A percentile compares a stretch with the other conserved stretches of the same genome.
These are phyloP conservation scores for Nerophis ophidion DNA, from an alignment of 2,113 vertebrate genomes.

Conservation along the genomic window DNA sequence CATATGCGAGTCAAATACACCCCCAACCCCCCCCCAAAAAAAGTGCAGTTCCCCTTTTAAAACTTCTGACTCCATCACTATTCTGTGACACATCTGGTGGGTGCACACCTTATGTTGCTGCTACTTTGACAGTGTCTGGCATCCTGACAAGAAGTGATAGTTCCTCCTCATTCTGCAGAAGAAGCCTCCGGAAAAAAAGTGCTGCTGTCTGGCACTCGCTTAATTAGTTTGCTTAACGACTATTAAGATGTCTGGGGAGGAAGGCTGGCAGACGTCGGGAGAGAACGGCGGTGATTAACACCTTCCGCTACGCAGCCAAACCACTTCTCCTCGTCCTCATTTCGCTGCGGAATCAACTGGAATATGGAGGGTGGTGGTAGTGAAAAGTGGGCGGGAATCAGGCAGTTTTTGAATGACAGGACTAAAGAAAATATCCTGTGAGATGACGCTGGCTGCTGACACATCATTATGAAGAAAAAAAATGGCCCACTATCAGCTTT, in stretches of 20 bases:
- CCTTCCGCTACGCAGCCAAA: conserved; percentile 19
- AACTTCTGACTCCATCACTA: too few species aligned
- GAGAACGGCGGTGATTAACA: conserved; percentile 57
- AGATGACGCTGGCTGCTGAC: too few species aligned
- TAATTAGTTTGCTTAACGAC: conserved; percentile 64
- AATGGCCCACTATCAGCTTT: too few species aligned
- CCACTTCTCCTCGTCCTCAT: conserved; percentile 3
- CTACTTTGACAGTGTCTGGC: too few species aligned
- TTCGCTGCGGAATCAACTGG: background rate
- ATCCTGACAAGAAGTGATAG: too few species aligned
- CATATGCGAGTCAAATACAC: background rate
- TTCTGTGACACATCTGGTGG: too few species aligned
- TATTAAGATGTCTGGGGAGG: conserved; percentile 35
- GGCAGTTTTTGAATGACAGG: conserved; percentile 2
- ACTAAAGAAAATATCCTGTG: background rate
- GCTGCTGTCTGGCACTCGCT: conserved; percentile 39
- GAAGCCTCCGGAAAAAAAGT: conserved; percentile 38
- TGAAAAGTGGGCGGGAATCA: background rate
- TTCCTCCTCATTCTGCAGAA: conserved; percentile 19
- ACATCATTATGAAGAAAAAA: too few species aligned
- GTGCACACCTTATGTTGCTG: too few species aligned
- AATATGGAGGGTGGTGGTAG: too few species aligned
- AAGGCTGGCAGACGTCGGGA: conserved; percentile 35
- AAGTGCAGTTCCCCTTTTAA: too few species aligned
- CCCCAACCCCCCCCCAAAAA: too few species aligned